Evolutionary conservation across 1,140 invertebrate species (phyloP).

Genomic region (Spodoptera frugiperda): DNA sequence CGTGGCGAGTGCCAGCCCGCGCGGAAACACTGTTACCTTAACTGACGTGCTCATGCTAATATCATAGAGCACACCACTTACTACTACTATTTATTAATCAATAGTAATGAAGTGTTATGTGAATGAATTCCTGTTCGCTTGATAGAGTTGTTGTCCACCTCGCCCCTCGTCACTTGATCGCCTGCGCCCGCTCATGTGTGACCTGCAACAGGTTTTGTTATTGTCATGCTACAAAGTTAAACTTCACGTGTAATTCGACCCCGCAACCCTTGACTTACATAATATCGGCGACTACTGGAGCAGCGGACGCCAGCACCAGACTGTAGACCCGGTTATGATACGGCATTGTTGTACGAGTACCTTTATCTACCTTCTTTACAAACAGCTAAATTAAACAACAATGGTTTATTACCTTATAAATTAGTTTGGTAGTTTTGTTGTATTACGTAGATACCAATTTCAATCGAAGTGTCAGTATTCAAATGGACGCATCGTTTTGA

Average conservation of each 20-base stretch:
- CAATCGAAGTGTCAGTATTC: no score
- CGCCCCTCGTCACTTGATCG: conserved; percentile 17
- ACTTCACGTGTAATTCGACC: conserved; percentile 1
- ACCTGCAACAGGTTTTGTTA: conserved; percentile 29
- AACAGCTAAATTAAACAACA: no score
- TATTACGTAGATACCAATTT: no score
- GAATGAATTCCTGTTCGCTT: not conserved
- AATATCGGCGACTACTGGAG: no score
- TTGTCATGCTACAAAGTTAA: not conserved
- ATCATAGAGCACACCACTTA: conserved; percentile 7
- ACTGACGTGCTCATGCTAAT: conserved; percentile 19
- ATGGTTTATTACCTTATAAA: no score
- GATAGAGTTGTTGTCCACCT: conserved; percentile 24
- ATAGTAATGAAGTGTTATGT: not conserved
- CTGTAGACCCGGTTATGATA: no score
- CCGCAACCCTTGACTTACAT: conserved; percentile 28
- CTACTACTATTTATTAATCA: not conserved
- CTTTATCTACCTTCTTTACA: no score
- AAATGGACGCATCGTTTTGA: no score
- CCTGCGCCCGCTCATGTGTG: conserved; percentile 30
- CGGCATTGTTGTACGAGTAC: no score
- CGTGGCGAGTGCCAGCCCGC: conserved; percentile 10
- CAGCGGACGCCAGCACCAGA: no score
- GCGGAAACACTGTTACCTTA: conserved; percentile 44
- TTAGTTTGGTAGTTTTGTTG: no score